A percentile compares a stretch with the other conserved stretches of the same genome.
Evolutionary conservation across 2,113 vertebrate species (phyloP).

Genomic region (Anas platyrhynchos): DNA sequence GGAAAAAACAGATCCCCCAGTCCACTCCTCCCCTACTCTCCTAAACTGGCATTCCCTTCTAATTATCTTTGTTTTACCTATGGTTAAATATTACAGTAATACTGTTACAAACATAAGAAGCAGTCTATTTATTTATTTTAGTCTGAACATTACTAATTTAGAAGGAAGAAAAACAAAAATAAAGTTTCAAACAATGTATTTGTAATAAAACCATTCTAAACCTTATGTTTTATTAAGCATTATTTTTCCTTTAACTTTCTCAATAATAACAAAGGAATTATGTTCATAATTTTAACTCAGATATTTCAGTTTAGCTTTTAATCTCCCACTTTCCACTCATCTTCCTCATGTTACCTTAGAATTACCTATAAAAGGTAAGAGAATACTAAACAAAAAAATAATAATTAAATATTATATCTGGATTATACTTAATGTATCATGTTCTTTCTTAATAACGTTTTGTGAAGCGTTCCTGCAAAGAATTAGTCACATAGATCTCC

Average conservation of each 20-base stretch:
- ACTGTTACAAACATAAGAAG: neutral
- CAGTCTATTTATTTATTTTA: neutral
- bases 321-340: conserved; percentile 13
- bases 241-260: neutral
- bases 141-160: neutral
- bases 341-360: neutral
- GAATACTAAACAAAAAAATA: neutral
- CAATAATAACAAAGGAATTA: conserved; percentile 22
- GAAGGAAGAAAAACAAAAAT: neutral
- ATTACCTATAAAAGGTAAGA: neutral
- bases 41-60: neutral
- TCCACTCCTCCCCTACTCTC: neutral
- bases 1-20: neutral
- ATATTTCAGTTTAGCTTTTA: conserved; percentile 1
- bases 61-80: neutral
- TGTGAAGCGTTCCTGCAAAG: neutral
- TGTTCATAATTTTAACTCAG: conserved; percentile 12
- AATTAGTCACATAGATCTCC: neutral
- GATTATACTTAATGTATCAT: neutral
- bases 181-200: neutral
- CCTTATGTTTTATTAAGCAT: neutral
- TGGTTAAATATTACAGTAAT: neutral
- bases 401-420: neutral
- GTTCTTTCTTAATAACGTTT: neutral
- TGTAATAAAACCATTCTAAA: neutral